Evolutionary conservation across 2,888 invertebrate species (phyloP).

Genomic region (Campoplex nolae): DNA sequence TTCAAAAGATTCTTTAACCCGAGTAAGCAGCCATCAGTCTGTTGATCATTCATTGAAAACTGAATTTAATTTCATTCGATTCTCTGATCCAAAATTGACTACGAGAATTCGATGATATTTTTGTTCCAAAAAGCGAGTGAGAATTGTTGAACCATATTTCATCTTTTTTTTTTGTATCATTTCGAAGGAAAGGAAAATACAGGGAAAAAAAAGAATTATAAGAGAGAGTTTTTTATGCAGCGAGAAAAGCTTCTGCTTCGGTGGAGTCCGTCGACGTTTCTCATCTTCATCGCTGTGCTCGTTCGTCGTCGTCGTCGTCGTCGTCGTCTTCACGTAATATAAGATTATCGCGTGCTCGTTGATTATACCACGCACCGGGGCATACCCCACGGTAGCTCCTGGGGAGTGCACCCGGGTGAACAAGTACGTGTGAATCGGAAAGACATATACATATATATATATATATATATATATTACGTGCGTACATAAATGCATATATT

Average conservation of each 20-base stretch:
- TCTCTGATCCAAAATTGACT: no score
- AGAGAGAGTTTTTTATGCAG: background rate
- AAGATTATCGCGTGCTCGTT: constrained; percentile 65
- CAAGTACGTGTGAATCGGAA: constrained; percentile 76
- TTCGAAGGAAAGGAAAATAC: background rate
- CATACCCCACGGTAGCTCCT: constrained; percentile 37
- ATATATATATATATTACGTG: background rate
- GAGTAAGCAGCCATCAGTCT: no score
- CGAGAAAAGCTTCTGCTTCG: background rate
- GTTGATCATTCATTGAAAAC: background rate
- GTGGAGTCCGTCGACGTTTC: constrained; percentile 21
- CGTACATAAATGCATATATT: background rate
- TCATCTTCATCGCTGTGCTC: constrained; percentile 21
- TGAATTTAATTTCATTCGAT: no score
- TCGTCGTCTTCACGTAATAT: constrained; percentile 54
- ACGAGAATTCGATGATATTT: no score
- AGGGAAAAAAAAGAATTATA: background rate
- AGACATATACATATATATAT: constrained; percentile 2
- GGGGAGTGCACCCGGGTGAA: constrained; percentile 65
- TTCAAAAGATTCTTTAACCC: background rate
- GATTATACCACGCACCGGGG: constrained; percentile 58
- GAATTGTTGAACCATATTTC: background rate
- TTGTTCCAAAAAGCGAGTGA: background rate
- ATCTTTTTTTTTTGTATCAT: background rate
- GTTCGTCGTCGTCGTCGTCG: background rate